These are phyloP conservation scores for Cotesia congregata DNA, from an alignment of 2,888 invertebrate species.

Conservation along the genomic window DNA sequence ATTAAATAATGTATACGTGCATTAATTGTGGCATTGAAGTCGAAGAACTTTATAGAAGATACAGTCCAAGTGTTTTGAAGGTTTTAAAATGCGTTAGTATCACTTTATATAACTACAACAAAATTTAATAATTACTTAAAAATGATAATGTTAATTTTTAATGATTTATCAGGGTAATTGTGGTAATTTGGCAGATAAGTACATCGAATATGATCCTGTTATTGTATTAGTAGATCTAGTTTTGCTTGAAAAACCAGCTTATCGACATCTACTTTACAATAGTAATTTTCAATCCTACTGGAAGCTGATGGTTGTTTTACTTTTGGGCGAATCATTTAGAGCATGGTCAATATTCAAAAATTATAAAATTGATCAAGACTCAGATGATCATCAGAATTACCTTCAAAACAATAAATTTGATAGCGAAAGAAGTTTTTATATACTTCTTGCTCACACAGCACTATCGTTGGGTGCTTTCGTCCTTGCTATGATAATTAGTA, in stretches of 20 bases:
- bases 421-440: slow-evolving; percentile 62
- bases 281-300: slow-evolving; percentile 82
- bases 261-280: slow-evolving; percentile 88
- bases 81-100: slow-evolving; percentile 81
- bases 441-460: slow-evolving; percentile 59
- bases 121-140: slow-evolving; percentile 1
- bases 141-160: slow-evolving; percentile 15
- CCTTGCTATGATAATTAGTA: slow-evolving; percentile 53
- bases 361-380: slow-evolving; percentile 25
- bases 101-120: background rate
- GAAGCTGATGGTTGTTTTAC: slow-evolving; percentile 84
- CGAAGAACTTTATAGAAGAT: slow-evolving; percentile 78
- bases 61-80: slow-evolving; percentile 81
- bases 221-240: slow-evolving; percentile 89
- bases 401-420: slow-evolving; percentile 52
- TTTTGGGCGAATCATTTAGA: slow-evolving; percentile 86
- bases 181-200: slow-evolving; percentile 85
- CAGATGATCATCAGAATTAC: slow-evolving; percentile 22
- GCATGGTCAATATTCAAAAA: slow-evolving; percentile 72
- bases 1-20: slow-evolving; percentile 71
- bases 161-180: slow-evolving; percentile 78
- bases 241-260: slow-evolving; percentile 84
- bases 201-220: slow-evolving; percentile 92
- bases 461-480: slow-evolving; percentile 59
- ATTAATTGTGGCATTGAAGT: slow-evolving; percentile 79